A percentile compares a stretch with the other conserved stretches of the same genome.
Conservation (phyloP, 2,113 vertebrate genomes). For the Jacana jacana region DNA sequence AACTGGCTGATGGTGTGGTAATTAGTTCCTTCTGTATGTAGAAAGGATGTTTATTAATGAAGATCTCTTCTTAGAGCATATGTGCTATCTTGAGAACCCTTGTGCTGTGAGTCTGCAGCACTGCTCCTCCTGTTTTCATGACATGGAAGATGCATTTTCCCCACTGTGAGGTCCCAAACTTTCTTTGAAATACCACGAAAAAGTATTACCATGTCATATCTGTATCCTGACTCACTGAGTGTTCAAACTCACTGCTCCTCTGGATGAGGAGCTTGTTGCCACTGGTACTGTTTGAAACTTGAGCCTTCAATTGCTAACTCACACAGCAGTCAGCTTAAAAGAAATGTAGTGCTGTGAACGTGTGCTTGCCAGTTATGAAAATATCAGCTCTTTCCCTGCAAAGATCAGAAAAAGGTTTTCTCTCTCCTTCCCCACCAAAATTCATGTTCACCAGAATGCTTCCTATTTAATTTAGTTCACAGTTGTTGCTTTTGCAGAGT, state of each 20-base stretch:
- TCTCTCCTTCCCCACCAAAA: neutral
- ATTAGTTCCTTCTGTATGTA: neutral
- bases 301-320: neutral
- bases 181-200: neutral
- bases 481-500: neutral
- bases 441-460: neutral
- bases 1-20: rapidly evolving
- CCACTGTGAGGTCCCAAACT: neutral
- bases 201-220: neutral
- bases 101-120: neutral
- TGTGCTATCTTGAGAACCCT: neutral
- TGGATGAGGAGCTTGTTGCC: neutral
- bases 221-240: neutral
- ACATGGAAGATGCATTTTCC: neutral
- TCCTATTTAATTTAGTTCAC: neutral
- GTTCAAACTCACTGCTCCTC: neutral
- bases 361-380: neutral
- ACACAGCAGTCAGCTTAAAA: neutral
- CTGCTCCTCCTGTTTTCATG: neutral
- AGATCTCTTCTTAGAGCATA: neutral
- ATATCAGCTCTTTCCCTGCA: neutral
- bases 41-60: neutral
- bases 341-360: neutral
- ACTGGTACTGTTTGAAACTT: neutral
- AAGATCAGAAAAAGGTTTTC: neutral